phyloP scores from a whole-genome alignment of 2,888 invertebrate genomes.

The Stenolophus ochropezus region DNA sequence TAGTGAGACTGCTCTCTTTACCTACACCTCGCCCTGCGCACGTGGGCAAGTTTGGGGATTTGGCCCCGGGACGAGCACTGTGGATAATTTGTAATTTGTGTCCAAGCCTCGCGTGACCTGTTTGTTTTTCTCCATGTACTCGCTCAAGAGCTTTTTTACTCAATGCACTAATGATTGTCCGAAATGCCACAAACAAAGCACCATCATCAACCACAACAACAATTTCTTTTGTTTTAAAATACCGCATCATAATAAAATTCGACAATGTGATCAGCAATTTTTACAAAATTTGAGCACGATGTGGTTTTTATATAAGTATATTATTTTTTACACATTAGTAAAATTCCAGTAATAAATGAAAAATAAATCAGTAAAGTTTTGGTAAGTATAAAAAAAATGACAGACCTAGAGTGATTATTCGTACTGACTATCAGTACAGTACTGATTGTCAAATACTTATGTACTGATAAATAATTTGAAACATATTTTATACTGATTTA shows the following conservation, averaged over 20 bases:
- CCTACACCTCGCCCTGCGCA: conserved; percentile 28
- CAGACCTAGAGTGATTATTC: too few relatives aligned
- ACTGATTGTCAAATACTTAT: too few relatives aligned
- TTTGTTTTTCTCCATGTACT: conserved; percentile 34
- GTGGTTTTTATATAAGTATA: too few relatives aligned
- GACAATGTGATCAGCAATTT: neutral
- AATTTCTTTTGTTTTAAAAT: neutral
- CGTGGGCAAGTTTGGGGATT: conserved; percentile 29
- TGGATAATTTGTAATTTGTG: conserved; percentile 43
- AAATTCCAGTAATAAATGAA: too few relatives aligned
- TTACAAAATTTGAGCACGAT: too few relatives aligned
- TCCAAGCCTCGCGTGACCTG: conserved; percentile 24
- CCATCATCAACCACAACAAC: neutral
- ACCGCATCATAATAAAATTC: neutral
- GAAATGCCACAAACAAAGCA: conserved; percentile 33
- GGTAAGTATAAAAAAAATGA: too few relatives aligned
- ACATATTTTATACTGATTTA: too few relatives aligned
- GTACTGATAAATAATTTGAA: too few relatives aligned
- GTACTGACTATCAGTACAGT: too few relatives aligned
- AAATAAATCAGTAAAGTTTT: too few relatives aligned
- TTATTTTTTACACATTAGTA: too few relatives aligned
- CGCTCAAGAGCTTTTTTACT: conserved; percentile 1
- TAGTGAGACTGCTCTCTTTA: neutral
- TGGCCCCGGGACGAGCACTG: conserved; percentile 1
- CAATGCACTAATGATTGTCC: conserved; percentile 30